A percentile compares a stretch with the other conserved stretches of the same genome.
phyloP scores from a whole-genome alignment of 1,140 invertebrate genomes.

The Oreohelix idahoensis region DNA sequence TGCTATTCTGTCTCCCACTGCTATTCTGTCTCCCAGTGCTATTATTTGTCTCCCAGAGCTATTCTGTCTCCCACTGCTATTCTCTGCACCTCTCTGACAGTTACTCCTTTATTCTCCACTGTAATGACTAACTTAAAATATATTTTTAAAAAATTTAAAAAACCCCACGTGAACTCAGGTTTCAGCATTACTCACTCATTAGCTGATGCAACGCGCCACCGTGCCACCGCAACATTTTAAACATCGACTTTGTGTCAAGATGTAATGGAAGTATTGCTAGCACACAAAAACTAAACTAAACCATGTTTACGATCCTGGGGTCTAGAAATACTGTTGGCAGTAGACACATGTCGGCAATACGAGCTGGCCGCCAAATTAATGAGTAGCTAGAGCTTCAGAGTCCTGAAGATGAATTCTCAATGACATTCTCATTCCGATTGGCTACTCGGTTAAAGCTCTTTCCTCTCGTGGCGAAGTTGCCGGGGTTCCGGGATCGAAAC shows the following conservation, averaged over 20 bases:
- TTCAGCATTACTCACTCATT: neutral
- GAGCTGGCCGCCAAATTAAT: neutral
- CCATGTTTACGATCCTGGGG: neutral
- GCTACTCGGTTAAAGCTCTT: too few relatives aligned
- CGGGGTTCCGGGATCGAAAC: too few relatives aligned
- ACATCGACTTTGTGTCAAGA: slow-evolving; percentile 11
- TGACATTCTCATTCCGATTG: too few relatives aligned
- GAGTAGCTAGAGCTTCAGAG: neutral
- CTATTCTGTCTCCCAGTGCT: too few relatives aligned
- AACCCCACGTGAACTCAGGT: neutral
- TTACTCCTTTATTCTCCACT: too few relatives aligned
- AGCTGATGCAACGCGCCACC: neutral
- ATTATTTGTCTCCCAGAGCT: too few relatives aligned
- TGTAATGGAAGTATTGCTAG: neutral
- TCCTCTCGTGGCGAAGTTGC: too few relatives aligned
- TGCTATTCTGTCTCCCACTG: too few relatives aligned
- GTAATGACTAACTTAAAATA: too few relatives aligned
- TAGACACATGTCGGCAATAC: neutral
- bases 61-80: too few relatives aligned
- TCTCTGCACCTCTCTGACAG: too few relatives aligned
- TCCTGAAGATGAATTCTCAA: too few relatives aligned
- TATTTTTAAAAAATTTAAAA: neutral
- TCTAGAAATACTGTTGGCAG: neutral
- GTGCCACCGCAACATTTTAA: neutral
- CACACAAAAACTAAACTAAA: neutral